Evolutionary conservation across 2,113 vertebrate genomes (phyloP).

Genomic region (Seriola aureovittata): DNA sequence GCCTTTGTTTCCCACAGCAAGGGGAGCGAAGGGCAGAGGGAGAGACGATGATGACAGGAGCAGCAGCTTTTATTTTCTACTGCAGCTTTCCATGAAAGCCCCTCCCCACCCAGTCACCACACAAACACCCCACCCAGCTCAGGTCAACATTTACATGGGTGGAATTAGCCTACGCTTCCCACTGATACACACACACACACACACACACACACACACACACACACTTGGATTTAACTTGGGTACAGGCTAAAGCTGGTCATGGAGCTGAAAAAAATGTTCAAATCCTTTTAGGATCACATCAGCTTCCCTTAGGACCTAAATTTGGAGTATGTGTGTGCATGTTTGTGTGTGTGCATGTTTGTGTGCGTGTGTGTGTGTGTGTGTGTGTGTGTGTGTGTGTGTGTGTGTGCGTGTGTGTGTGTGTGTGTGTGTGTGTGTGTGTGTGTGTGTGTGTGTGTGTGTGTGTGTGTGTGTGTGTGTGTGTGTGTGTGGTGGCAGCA

Average conservation of each 20-base stretch:
- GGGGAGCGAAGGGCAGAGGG: conserved; percentile 33
- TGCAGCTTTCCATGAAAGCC: conserved; percentile 55
- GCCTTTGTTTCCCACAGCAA: conserved; percentile 53
- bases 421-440: conserved; percentile 25
- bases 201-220: conserved; percentile 34
- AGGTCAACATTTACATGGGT: conserved; percentile 78
- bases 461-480: conserved; percentile 29
- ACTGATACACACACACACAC: conserved; percentile 55
- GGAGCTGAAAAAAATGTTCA: conserved; percentile 33
- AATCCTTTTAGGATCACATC: conserved; percentile 56
- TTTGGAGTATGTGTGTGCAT: conserved; percentile 35
- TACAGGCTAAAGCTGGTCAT: conserved; percentile 41
- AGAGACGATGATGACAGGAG: conserved; percentile 66
- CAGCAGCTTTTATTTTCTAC: conserved; percentile 65
- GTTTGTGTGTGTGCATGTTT: conserved; percentile 29
- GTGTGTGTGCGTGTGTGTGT: conserved; percentile 29
- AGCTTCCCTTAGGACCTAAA: conserved; percentile 49
- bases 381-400: conserved; percentile 33
- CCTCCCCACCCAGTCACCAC: conserved; percentile 58
- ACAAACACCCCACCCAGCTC: conserved; percentile 76
- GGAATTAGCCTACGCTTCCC: conserved; percentile 72
- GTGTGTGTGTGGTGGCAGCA: conserved; percentile 16
- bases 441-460: conserved; percentile 32
- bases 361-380: conserved; percentile 21
- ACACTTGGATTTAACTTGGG: conserved; percentile 33